Evolutionary conservation across 2,113 vertebrate species (phyloP).

Genomic region (Oryzias melastigma): DNA sequence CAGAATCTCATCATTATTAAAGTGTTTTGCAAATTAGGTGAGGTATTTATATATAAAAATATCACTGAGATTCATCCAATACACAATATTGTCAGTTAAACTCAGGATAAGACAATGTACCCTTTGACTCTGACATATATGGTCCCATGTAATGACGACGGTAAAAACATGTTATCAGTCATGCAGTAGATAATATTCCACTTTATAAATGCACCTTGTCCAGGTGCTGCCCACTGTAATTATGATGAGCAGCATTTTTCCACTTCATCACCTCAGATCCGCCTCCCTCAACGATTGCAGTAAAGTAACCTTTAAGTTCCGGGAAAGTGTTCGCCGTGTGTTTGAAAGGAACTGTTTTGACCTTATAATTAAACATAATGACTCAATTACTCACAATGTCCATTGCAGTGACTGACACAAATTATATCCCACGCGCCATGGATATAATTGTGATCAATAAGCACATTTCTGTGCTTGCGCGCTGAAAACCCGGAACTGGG

Average conservation of each 20-base stretch:
- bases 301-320: slow-evolving; percentile 44
- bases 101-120: neutral
- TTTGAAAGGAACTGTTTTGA: slow-evolving; percentile 33
- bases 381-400: slow-evolving; percentile 19
- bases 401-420: slow-evolving; percentile 23
- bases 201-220: slow-evolving; percentile 38
- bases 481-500: slow-evolving; percentile 3
- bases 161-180: slow-evolving; percentile 15
- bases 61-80: slow-evolving; percentile 6
- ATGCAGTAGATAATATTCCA: slow-evolving; percentile 28
- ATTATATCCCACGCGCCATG: slow-evolving; percentile 22
- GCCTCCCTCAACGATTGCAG: slow-evolving; percentile 19
- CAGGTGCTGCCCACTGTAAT: slow-evolving; percentile 32
- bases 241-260: slow-evolving; percentile 35
- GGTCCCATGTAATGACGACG: slow-evolving; percentile 11
- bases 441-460: slow-evolving; percentile 46
- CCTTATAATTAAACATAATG: slow-evolving; percentile 46
- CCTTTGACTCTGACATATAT: too few species aligned
- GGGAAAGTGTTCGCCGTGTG: slow-evolving; percentile 27
- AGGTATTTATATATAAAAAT: slow-evolving; percentile 3
- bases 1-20: too few species aligned
- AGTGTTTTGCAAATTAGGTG: too few species aligned
- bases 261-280: slow-evolving; percentile 34
- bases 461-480: slow-evolving; percentile 21
- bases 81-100: slow-evolving; percentile 13